Conservation (phyloP, 2,888 invertebrate genomes). For the Arenicola marina region DNA sequence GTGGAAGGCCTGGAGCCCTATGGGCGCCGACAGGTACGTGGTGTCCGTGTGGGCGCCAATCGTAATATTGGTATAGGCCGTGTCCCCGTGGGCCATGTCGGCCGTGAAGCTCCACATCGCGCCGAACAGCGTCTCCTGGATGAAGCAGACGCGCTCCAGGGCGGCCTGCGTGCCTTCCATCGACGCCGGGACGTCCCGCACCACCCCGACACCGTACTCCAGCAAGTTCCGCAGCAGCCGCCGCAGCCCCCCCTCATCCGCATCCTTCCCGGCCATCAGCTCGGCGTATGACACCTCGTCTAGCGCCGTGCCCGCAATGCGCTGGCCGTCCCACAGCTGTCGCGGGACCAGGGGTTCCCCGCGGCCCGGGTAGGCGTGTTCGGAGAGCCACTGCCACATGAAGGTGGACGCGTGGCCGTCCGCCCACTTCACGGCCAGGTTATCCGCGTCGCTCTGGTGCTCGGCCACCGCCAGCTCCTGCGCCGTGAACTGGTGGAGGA, state of each 20-base stretch:
- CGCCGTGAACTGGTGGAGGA: conserved; percentile 44
- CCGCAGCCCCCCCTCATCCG: conserved; percentile 35
- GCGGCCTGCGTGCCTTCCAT: conserved; percentile 65
- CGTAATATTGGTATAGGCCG: conserved; percentile 73
- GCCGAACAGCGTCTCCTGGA: conserved; percentile 71
- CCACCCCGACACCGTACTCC: conserved; percentile 39
- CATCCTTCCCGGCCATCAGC: conserved; percentile 32
- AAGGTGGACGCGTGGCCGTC: conserved; percentile 43
- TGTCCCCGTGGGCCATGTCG: conserved; percentile 69
- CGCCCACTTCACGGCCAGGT: conserved; percentile 65
- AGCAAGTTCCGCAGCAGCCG: conserved; percentile 35
- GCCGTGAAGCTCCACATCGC: conserved; percentile 74
- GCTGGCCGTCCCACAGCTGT: conserved; percentile 6
- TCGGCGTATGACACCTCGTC: conserved; percentile 8
- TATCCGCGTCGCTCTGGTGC: conserved; percentile 50
- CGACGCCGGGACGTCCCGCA: conserved; percentile 29
- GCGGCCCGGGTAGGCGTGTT: conserved; percentile 8
- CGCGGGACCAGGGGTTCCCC: neutral
- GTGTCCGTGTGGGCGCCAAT: conserved; percentile 78
- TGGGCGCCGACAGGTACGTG: conserved; percentile 77
- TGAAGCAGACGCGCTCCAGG: conserved; percentile 65
- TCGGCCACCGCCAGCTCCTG: conserved; percentile 61
- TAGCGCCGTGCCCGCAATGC: conserved; percentile 7
- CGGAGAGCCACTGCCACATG: conserved; percentile 36
- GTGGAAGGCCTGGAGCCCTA: conserved; percentile 72